Evolutionary conservation across 2,113 vertebrate genomes (phyloP).

Genomic region (Mormyrus lacerda): DNA sequence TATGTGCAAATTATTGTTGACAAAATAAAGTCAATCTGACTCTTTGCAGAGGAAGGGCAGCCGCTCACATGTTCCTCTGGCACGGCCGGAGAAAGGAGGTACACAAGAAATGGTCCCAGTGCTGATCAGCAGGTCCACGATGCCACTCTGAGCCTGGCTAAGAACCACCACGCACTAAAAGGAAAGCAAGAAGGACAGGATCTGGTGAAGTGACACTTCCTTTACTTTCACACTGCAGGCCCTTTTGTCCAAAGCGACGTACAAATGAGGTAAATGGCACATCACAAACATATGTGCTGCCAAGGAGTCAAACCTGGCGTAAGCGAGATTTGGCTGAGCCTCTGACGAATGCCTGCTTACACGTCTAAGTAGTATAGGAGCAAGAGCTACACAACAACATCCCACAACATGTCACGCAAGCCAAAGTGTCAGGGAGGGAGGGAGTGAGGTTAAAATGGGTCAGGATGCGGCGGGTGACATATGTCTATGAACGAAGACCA

Average conservation of each 20-base stretch:
- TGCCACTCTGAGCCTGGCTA: slow-evolving; percentile 17
- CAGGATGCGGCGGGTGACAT: not conserved
- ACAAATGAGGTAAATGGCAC: not conserved
- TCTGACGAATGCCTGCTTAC: not conserved
- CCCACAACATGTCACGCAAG: not conserved
- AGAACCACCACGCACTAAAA: slow-evolving; percentile 10
- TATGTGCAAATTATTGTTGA: not conserved
- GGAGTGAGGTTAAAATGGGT: not conserved
- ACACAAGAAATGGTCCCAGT: slow-evolving; percentile 11
- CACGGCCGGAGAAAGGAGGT: slow-evolving; percentile 6
- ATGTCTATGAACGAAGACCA: not conserved
- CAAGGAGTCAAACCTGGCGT: not conserved
- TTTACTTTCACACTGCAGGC: not conserved
- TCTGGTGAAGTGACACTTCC: not conserved
- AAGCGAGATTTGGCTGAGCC: not conserved
- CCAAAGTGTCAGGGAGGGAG: not conserved
- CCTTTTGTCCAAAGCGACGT: not conserved
- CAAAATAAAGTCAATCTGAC: not conserved
- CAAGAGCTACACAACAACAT: not conserved
- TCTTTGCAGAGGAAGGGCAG: not conserved
- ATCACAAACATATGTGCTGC: not conserved
- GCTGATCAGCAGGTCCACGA: not conserved
- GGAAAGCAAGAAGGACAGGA: not conserved
- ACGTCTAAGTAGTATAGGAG: not conserved
- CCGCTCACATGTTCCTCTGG: slow-evolving; percentile 11